Conservation (phyloP, 2,888 invertebrate species). For the Callimorpha dominula region DNA sequence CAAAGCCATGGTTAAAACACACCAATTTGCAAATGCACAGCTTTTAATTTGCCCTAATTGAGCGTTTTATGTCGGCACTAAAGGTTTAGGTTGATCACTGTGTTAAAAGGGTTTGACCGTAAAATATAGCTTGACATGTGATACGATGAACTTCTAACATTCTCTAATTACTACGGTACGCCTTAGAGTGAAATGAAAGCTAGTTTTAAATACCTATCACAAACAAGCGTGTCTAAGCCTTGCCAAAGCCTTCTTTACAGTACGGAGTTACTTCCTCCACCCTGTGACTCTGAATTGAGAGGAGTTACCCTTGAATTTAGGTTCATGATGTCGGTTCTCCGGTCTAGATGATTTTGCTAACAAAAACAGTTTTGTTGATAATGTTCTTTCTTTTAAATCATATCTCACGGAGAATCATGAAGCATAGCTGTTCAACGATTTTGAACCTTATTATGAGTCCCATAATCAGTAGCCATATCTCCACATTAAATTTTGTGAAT, state of each 20-base stretch:
- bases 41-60: constrained; percentile 58
- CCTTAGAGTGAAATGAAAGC: background rate
- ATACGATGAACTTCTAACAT: constrained; percentile 29
- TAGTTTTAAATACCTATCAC: background rate
- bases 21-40: constrained; percentile 62
- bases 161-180: background rate
- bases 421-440: too few species aligned
- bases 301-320: background rate
- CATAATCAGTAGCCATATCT: too few species aligned
- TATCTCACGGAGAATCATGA: too few species aligned
- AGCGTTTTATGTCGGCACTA: constrained; percentile 40
- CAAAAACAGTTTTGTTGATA: too few species aligned
- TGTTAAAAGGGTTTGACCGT: constrained; percentile 47
- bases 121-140: constrained; percentile 34
- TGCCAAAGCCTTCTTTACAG: background rate
- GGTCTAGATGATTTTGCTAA: background rate
- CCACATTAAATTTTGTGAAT: too few species aligned
- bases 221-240: background rate
- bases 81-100: constrained; percentile 34
- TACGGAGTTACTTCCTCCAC: background rate
- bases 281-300: background rate
- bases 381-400: too few species aligned
- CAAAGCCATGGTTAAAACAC: constrained; percentile 58
- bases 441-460: too few species aligned
- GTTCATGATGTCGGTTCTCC: background rate